These are phyloP conservation scores for Larimichthys crocea DNA, from an alignment of 2,113 vertebrate species.

Conservation along the genomic window DNA sequence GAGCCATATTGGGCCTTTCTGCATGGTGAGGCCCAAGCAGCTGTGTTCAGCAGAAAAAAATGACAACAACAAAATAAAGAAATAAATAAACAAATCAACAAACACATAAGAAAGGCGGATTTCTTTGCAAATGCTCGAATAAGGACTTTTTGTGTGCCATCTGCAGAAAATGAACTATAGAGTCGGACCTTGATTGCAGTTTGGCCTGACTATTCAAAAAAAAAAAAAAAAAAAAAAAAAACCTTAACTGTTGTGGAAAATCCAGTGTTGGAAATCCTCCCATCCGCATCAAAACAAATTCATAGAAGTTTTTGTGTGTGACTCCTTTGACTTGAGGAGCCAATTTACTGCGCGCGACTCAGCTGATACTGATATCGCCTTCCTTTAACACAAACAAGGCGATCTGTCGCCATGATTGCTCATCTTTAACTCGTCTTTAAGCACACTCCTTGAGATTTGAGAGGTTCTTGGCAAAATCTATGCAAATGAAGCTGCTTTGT, in stretches of 20 bases:
- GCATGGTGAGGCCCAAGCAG: constrained; percentile 68
- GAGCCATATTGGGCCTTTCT: constrained; percentile 84
- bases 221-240: constrained; percentile 54
- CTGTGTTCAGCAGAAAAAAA: constrained; percentile 84
- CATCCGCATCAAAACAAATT: constrained; percentile 51
- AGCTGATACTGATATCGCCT: constrained; percentile 42
- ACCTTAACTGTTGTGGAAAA: constrained; percentile 44
- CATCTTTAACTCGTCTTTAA: constrained; percentile 66
- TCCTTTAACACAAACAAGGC: constrained; percentile 63
- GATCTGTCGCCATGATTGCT: constrained; percentile 71
- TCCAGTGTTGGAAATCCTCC: constrained; percentile 38
- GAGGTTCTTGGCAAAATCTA: constrained; percentile 70
- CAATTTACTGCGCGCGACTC: constrained; percentile 44
- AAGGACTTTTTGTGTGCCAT: constrained; percentile 81
- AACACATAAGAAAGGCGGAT: constrained; percentile 72
- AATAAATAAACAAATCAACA: constrained; percentile 83
- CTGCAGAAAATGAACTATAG: constrained; percentile 77
- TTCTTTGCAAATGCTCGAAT: constrained; percentile 77
- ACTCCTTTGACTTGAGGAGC: constrained; percentile 48
- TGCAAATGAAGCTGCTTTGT: constrained; percentile 77
- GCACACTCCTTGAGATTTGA: constrained; percentile 58
- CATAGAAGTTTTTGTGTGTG: constrained; percentile 31
- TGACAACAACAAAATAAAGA: constrained; percentile 75
- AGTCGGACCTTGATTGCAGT: constrained; percentile 58
- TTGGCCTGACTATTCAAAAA: constrained; percentile 50